Base-by-base conservation (phyloP, 1,140 invertebrate genomes). In the Riptortus pedestris region DNA sequence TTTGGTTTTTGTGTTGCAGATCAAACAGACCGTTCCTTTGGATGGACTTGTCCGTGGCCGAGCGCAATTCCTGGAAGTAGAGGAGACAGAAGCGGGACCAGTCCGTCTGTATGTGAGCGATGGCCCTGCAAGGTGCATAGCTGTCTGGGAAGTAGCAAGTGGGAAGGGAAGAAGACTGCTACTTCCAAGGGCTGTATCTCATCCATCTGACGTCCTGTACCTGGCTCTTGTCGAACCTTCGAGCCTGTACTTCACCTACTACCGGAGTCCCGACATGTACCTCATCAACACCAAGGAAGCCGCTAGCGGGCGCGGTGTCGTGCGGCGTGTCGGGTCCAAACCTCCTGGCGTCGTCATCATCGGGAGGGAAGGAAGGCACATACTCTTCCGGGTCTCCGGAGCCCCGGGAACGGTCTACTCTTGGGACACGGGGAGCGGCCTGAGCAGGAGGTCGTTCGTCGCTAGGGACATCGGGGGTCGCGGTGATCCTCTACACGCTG, bases 41-140 rank as follows among this genome's bases (percentile, higher is more conserved):
- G 59, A 65, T 14, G 58, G 45, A 3, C 48, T 64, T 31, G 45
- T 62, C 2, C 22, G 28, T 14, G 51, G 60, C 9, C 75, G 80
- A 48, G 72, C 85, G 22, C 84, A 86, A 69, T 83, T 83, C 67
- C 70, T 85, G n/a, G 72, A 78, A 0, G 76, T 83, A 0, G 81
- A 83, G 66, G 78, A 80, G 64, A 70, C 73, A 0, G 60, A 74
- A 5, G 74, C 74, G 18, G 78, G 79, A 11, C 73, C 75, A 48
- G 70, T 74, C 7, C 75, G 74, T 67, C 69, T 77, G 67, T 79
- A 74, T 69, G 73, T 84, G 0, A 80, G 78, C 20, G 83, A 85
- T 72, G 81, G 81, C 1, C 80, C 80, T 0, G 76, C 77, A 16
- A 72, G 80, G 12, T 78, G 81, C 0, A 80, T 85, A 26, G 72